These are phyloP conservation scores for Chaitophorus viminalis DNA, from an alignment of 2,888 invertebrate species.

Conservation along the genomic window DNA sequence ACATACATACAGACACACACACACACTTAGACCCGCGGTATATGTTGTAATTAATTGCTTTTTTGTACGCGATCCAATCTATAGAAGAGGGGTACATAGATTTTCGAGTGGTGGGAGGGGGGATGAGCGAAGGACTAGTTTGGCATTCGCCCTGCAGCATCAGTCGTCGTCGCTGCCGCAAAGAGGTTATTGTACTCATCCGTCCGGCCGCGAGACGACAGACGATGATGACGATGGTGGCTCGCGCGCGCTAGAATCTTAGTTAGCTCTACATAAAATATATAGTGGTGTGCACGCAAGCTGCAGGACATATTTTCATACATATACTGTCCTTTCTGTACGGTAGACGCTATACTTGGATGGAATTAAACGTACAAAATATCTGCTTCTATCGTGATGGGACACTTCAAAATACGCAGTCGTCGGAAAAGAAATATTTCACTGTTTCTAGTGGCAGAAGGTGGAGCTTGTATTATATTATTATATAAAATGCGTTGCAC, in stretches of 20 bases:
- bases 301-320: too few species aligned
- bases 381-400: neutral
- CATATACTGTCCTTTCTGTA: too few species aligned
- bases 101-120: neutral
- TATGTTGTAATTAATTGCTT: conserved; percentile 44
- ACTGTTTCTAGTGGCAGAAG: too few species aligned
- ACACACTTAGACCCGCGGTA: neutral
- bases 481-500: neutral
- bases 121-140: conserved; percentile 41
- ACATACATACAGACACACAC: neutral
- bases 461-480: neutral
- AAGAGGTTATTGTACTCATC: conserved; percentile 57
- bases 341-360: too few species aligned
- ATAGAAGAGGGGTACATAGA: neutral
- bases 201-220: conserved; percentile 5
- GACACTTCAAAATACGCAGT: neutral
- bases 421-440: too few species aligned
- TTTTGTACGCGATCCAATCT: conserved; percentile 4
- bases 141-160: conserved; percentile 49
- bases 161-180: conserved; percentile 9
- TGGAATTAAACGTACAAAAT: neutral
- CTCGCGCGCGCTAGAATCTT: neutral
- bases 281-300: too few species aligned
- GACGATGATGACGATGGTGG: neutral
- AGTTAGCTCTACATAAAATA: neutral